A percentile compares a stretch with the other conserved stretches of the same genome.
These are phyloP conservation scores for Chesias legatella DNA, from an alignment of 2,888 invertebrate genomes.

Conservation along the genomic window DNA sequence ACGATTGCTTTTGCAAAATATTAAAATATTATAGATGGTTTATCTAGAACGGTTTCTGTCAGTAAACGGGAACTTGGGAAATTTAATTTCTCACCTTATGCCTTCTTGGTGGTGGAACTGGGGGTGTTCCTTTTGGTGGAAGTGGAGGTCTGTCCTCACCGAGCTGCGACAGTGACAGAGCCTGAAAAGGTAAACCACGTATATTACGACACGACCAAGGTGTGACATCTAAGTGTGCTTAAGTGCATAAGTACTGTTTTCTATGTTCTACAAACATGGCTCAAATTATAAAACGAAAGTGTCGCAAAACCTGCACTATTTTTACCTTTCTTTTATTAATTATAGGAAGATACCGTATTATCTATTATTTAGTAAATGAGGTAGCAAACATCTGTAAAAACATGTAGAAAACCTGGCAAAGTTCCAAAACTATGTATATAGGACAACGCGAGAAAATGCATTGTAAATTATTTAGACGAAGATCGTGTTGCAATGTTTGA, in stretches of 20 bases:
- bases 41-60: too few species aligned
- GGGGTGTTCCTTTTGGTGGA: slow-evolving; percentile 68
- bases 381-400: slow-evolving; percentile 7
- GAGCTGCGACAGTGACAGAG: slow-evolving; percentile 55
- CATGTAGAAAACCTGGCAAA: slow-evolving; percentile 16
- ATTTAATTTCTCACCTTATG: slow-evolving; percentile 54
- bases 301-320: too few species aligned
- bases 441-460: slow-evolving; percentile 19
- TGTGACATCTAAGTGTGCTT: too few species aligned
- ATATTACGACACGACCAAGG: too few species aligned
- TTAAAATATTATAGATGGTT: too few species aligned
- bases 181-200: too few species aligned
- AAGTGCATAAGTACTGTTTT: neutral
- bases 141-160: slow-evolving; percentile 71
- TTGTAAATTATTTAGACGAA: slow-evolving; percentile 13
- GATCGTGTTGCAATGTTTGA: slow-evolving; percentile 9
- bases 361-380: slow-evolving; percentile 5
- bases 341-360: too few species aligned
- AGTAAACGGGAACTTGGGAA: neutral
- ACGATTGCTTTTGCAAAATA: too few species aligned
- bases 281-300: too few species aligned
- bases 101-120: slow-evolving; percentile 73
- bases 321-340: too few species aligned
- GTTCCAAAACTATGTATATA: slow-evolving; percentile 20
- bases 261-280: too few species aligned